Base-by-base conservation (phyloP, 1,140 invertebrate species). In the Meloidogyne floridensis region DNA sequence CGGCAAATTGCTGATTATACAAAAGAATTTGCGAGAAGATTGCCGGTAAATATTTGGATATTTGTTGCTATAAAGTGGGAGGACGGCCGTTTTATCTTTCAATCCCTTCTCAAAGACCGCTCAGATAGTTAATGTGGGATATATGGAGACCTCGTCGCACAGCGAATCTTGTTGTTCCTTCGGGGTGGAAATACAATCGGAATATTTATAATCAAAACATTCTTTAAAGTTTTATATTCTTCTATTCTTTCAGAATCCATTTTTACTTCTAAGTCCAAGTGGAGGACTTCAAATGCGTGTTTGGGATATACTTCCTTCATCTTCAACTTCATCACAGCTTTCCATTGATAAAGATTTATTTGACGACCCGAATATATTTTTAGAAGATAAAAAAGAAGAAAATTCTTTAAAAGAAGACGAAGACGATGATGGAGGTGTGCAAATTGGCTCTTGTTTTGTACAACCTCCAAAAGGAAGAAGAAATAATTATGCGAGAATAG, bases 211-310 rank as follows among this genome's bases (percentile, higher is more conserved):
- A 32, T 32, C 32, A 32, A 2, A 32, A 32, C 32, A 32, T 32
- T 32, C 2, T 32, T 32, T 32, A 2, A 32, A 2, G 32, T 32
- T 51, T 13, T 9, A 11, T 18, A 2, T 10, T 2, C 71, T 18
- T 47, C 1, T 43, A 4, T 43, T 72, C 59, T 32, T 32, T 56
- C 20, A 79, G 77, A 72, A 71, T 51, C 86, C 86, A 7, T 87
- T 80, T 54, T 65, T 72, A 51, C 43, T 86, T 59, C 81, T 83
- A 80, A 84, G 81, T 56, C 47, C 56, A 20, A 74, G 72, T 15
- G 84, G 77, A 5, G 85, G 85, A 18, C 43, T 86, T 18, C 85
- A 86, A 47, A 85, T 86, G 51, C 85, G 75, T n/a, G 53, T 75
- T 53, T 82, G 81, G 81, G 15, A 82, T 74, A 47, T 59, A 42